Evolutionary conservation across 2,888 invertebrate genomes (phyloP).

Genomic region (Beris chalybata): DNA sequence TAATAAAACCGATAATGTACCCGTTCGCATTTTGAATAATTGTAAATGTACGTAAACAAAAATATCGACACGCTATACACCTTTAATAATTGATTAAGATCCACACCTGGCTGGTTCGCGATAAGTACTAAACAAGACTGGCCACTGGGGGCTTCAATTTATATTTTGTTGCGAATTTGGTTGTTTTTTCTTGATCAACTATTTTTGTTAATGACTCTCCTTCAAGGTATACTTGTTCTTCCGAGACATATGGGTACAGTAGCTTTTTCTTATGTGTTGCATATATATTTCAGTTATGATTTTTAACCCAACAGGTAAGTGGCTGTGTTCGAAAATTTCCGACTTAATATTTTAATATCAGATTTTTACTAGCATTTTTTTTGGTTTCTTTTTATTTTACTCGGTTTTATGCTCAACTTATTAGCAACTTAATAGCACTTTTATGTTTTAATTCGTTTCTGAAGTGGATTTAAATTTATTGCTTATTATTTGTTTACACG

Average conservation of each 20-base stretch:
- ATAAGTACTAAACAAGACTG: slow-evolving; percentile 19
- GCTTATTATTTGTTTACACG: no score
- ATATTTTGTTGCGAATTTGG: slow-evolving; percentile 28
- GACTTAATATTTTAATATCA: no score
- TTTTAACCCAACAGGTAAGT: no score
- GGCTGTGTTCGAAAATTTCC: no score
- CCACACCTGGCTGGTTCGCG: slow-evolving; percentile 10
- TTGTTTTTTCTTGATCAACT: slow-evolving; percentile 6
- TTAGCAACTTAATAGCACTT: no score
- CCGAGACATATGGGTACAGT: neutral
- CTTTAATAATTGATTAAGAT: slow-evolving; percentile 7
- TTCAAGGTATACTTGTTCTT: slow-evolving; percentile 31
- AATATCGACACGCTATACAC: neutral
- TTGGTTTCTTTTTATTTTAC: no score
- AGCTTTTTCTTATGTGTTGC: neutral
- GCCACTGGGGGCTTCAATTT: slow-evolving; percentile 21
- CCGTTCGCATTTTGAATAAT: slow-evolving; percentile 9
- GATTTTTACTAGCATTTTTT: no score
- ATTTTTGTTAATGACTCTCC: neutral
- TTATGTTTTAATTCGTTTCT: no score
- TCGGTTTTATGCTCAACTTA: no score
- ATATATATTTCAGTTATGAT: neutral
- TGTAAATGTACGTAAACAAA: neutral
- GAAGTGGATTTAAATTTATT: no score
- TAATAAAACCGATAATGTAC: neutral